Percentiles rank a stretch among this genome's conserved stretches.
These are phyloP conservation scores for Clarias fuscus DNA, from an alignment of 2,797 vertebrate genomes.

Conservation along the genomic window DNA sequence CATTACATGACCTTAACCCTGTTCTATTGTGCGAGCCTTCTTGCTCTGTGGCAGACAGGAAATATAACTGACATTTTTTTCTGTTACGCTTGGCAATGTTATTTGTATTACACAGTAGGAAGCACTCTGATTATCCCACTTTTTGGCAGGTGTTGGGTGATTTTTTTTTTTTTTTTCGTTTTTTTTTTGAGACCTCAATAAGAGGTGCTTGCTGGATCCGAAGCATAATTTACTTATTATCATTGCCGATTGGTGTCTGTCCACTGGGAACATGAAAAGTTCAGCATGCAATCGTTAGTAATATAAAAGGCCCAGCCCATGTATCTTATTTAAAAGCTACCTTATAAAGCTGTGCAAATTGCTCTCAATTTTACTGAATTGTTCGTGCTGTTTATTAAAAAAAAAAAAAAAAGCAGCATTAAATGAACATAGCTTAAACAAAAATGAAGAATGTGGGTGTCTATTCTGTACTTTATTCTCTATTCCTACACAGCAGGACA, in stretches of 20 bases:
- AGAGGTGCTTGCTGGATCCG: conserved; percentile 2
- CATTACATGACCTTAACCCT: conserved; percentile 12
- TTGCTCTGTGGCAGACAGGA: not conserved
- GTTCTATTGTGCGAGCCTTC: conserved; percentile 3
- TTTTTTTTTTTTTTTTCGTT: not conserved
- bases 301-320: not conserved
- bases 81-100: conserved; percentile 1
- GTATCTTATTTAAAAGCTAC: conserved; percentile 30
- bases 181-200: not conserved
- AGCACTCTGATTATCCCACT: conserved; percentile 21
- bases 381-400: conserved; percentile 22
- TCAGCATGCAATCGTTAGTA: conserved; percentile 14
- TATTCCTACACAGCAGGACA: not conserved
- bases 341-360: conserved; percentile 21
- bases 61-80: not conserved
- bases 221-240: conserved; percentile 30
- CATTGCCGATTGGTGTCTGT: conserved; percentile 17
- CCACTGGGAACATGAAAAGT: conserved; percentile 8
- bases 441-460: conserved; percentile 14
- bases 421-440: conserved; percentile 6
- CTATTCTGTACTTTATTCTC: not conserved
- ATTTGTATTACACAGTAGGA: conserved; percentile 13
- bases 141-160: conserved; percentile 11
- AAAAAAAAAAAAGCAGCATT: conserved; percentile 7
- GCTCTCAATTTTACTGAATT: conserved; percentile 8